These are phyloP conservation scores for Drosophila stalkeri DNA, from an alignment of 2,888 invertebrate genomes.

Conservation along the genomic window DNA sequence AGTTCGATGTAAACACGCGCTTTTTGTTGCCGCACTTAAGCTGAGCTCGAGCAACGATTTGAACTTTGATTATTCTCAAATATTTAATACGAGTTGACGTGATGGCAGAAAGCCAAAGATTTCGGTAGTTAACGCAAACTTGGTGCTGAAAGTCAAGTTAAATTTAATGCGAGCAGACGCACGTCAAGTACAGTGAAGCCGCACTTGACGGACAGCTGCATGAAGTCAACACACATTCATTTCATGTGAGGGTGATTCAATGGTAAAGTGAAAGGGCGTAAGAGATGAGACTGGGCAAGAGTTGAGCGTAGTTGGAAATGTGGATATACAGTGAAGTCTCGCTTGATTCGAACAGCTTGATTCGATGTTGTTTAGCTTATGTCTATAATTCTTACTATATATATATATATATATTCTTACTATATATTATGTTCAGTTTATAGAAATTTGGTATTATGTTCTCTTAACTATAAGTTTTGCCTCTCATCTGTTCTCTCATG, in stretches of 20 bases:
- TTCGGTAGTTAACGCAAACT: not conserved
- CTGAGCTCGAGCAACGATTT: not conserved
- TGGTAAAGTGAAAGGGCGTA: too few relatives aligned
- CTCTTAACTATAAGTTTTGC: not conserved
- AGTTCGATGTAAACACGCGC: conserved; percentile 3
- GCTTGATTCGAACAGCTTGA: not conserved
- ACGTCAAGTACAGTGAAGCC: not conserved
- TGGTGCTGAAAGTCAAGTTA: not conserved
- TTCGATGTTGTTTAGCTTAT: too few relatives aligned
- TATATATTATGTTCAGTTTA: too few relatives aligned
- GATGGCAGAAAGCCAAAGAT: not conserved
- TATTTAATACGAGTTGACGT: not conserved
- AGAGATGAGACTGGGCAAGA: too few relatives aligned
- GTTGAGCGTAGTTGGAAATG: not conserved
- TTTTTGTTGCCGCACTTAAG: not conserved
- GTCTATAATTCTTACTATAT: not conserved
- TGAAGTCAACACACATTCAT: not conserved
- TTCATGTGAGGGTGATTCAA: not conserved
- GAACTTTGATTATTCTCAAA: not conserved
- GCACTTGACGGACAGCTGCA: not conserved
- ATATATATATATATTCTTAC: too few relatives aligned
- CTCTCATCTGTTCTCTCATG: not conserved
- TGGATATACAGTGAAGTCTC: not conserved
- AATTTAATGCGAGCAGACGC: not conserved
- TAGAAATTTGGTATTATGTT: too few relatives aligned